Conservation (phyloP, 2,888 invertebrate genomes). For the Choreutis nemorana region DNA sequence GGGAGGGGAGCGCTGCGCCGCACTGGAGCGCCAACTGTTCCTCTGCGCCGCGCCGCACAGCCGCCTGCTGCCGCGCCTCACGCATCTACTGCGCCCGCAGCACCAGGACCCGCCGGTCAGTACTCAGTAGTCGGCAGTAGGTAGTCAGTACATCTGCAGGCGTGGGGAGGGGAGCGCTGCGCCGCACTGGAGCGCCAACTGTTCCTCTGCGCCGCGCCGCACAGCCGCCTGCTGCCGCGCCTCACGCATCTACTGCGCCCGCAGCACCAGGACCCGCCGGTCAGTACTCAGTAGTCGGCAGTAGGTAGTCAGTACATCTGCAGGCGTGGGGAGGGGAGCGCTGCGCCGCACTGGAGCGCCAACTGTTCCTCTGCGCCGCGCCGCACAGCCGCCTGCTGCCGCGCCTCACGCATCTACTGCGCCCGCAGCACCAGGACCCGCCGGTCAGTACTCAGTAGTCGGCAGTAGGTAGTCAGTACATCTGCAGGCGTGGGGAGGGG, state of each 20-base stretch:
- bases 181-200: conserved; percentile 8
- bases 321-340: too few species aligned
- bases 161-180: neutral
- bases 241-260: too few species aligned
- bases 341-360: too few species aligned
- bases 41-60: conserved; percentile 49
- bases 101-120: conserved; percentile 2
- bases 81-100: conserved; percentile 37
- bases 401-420: neutral
- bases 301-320: too few species aligned
- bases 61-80: conserved; percentile 52
- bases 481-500: too few species aligned
- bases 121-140: neutral
- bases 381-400: too few species aligned
- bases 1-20: conserved; percentile 28
- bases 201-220: conserved; percentile 13
- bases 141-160: neutral
- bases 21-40: conserved; percentile 47
- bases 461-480: too few species aligned
- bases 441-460: too few species aligned
- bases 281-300: conserved; percentile 2
- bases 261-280: conserved; percentile 1
- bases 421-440: neutral
- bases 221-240: conserved; percentile 14
- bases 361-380: too few species aligned